These are phyloP conservation scores for Lasiurus cinereus DNA, from an alignment of 2,113 vertebrate genomes.

Conservation along the genomic window DNA sequence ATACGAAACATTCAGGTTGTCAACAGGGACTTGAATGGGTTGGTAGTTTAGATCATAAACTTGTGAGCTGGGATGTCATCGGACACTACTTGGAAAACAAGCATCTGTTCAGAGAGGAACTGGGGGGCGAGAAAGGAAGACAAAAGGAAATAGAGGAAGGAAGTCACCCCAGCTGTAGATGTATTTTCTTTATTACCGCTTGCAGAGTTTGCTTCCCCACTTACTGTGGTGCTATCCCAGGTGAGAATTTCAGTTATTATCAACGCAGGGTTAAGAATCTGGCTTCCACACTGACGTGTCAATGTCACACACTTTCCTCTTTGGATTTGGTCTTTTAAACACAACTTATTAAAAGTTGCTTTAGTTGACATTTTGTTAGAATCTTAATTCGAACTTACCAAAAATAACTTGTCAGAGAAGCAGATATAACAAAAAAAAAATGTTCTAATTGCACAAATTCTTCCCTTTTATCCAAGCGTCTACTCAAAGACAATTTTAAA, in stretches of 20 bases:
- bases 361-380: slow-evolving; percentile 78
- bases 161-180: background rate
- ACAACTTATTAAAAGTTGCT: slow-evolving; percentile 62
- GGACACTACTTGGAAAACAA: background rate
- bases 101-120: background rate
- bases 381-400: slow-evolving; percentile 72
- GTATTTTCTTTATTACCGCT: too few relatives aligned
- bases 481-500: slow-evolving; percentile 51
- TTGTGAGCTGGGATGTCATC: background rate
- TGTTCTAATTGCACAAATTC: slow-evolving; percentile 48
- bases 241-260: slow-evolving; percentile 18
- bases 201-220: background rate
- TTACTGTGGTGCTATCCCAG: background rate
- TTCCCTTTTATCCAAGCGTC: slow-evolving; percentile 39
- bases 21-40: background rate
- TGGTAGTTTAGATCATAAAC: background rate
- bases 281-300: background rate
- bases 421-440: slow-evolving; percentile 66
- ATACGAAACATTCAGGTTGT: background rate
- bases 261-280: slow-evolving; percentile 47
- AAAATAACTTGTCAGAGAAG: slow-evolving; percentile 72
- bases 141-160: background rate
- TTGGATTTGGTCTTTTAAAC: slow-evolving; percentile 64
- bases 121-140: background rate
- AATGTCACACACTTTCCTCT: slow-evolving; percentile 9